Evolutionary conservation across 2,797 vertebrate genomes (phyloP).

Genomic region (Lagodon rhomboides): DNA sequence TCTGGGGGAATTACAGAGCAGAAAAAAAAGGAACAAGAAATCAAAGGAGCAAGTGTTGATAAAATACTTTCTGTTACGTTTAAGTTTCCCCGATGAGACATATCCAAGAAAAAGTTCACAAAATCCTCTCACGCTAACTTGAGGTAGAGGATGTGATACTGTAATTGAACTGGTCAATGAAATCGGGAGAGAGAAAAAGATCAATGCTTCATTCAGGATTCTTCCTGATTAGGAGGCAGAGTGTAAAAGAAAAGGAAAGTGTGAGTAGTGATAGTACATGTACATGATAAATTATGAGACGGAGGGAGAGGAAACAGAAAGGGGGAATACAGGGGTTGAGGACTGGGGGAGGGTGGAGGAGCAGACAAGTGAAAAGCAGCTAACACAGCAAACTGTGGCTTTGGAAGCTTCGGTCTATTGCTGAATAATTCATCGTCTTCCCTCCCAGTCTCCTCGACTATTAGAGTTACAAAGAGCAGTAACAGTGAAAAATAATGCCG

Average conservation of each 20-base stretch:
- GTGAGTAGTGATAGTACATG: constrained; percentile 25
- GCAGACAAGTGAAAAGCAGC: constrained; percentile 63
- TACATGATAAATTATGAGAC: constrained; percentile 27
- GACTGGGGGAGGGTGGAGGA: background rate
- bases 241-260: constrained; percentile 2
- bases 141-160: background rate
- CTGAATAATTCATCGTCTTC: constrained; percentile 81
- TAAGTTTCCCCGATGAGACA: background rate
- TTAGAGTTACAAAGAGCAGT: constrained; percentile 65
- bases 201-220: constrained; percentile 13
- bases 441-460: constrained; percentile 60
- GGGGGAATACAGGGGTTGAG: background rate
- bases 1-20: constrained; percentile 27
- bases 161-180: background rate
- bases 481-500: constrained; percentile 59
- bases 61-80: background rate
- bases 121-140: background rate
- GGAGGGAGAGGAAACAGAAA: constrained; percentile 12
- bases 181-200: background rate
- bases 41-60: background rate
- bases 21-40: background rate
- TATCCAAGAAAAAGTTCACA: background rate
- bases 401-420: constrained; percentile 59
- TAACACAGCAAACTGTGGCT: constrained; percentile 74
- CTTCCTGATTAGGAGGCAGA: constrained; percentile 11